Percentiles rank a stretch among this genome's conserved stretches.
Conservation (phyloP, 2,888 invertebrate genomes). For the Cryptus viduatorius region DNA sequence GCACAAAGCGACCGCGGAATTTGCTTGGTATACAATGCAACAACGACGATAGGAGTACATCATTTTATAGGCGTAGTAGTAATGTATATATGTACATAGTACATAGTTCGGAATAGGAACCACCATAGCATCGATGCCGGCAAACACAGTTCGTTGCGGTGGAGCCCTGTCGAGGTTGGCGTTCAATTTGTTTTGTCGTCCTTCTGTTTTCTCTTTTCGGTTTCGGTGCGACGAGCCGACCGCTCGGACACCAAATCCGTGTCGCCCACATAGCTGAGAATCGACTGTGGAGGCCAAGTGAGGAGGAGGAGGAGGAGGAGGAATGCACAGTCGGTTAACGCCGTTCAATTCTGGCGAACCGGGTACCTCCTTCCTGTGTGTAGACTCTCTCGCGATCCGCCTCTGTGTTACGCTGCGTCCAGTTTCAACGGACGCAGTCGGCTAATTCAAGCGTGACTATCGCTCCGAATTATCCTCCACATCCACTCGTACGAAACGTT, state of each 20-base stretch:
- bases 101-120: slow-evolving; percentile 27
- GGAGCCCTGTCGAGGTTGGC: slow-evolving; percentile 48
- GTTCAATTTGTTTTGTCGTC: slow-evolving; percentile 70
- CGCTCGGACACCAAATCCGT: slow-evolving; percentile 41
- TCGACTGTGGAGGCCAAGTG: slow-evolving; percentile 29
- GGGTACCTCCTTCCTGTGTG: slow-evolving; percentile 61
- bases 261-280: slow-evolving; percentile 44
- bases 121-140: slow-evolving; percentile 25
- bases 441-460: slow-evolving; percentile 79
- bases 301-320: not conserved
- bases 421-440: slow-evolving; percentile 69
- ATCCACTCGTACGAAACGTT: slow-evolving; percentile 52
- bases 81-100: slow-evolving; percentile 4
- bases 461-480: slow-evolving; percentile 73
- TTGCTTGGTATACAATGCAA: slow-evolving; percentile 71
- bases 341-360: slow-evolving; percentile 60
- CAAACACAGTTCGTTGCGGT: slow-evolving; percentile 32
- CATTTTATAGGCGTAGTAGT: not conserved
- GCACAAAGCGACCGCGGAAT: slow-evolving; percentile 76
- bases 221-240: slow-evolving; percentile 34
- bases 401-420: slow-evolving; percentile 50
- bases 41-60: slow-evolving; percentile 8
- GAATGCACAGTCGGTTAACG: slow-evolving; percentile 59
- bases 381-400: slow-evolving; percentile 12
- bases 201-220: slow-evolving; percentile 58